Percentiles rank a stretch among this genome's conserved stretches.
phyloP scores from a whole-genome alignment of 2,113 vertebrate species.

The Daubentonia madagascariensis region DNA sequence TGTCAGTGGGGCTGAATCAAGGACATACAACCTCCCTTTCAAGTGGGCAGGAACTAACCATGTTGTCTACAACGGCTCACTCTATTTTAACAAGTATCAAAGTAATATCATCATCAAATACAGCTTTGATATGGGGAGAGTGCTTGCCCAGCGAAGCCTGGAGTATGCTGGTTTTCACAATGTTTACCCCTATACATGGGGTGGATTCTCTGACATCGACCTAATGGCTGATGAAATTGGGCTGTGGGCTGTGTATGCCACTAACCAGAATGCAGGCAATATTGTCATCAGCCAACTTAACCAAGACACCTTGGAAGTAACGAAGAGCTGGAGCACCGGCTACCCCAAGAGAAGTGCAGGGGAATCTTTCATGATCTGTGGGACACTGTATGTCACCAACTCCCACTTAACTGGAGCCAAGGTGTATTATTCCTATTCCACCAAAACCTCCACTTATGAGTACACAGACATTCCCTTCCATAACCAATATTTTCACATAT shows the following conservation, averaged over 20 bases:
- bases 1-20: conserved; percentile 92
- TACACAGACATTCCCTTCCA: conserved; percentile 99
- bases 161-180: conserved; percentile 99
- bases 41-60: conserved; percentile 99
- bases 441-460: conserved; percentile 96
- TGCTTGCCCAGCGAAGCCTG: conserved; percentile 93
- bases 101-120: conserved; percentile 99
- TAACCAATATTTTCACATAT: conserved; percentile 99
- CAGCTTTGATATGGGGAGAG: conserved; percentile 93
- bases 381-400: conserved; percentile 97
- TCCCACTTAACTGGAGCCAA: conserved; percentile 98
- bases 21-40: conserved; percentile 97
- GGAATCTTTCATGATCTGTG: conserved; percentile 99
- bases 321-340: conserved; percentile 96
- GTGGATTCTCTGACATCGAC: conserved; percentile 97
- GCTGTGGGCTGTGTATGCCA: conserved; percentile 97
- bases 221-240: conserved; percentile 98
- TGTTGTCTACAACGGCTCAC: conserved; percentile 96
- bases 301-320: conserved; percentile 93
- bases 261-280: conserved; percentile 98
- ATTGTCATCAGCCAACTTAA: conserved; percentile 96
- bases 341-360: conserved; percentile 98
- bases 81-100: conserved; percentile 99
- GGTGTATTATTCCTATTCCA: conserved; percentile 98
- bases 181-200: conserved; percentile 98